phyloP scores from a whole-genome alignment of 2,113 vertebrate species.

The Plecturocebus donacophilus region DNA sequence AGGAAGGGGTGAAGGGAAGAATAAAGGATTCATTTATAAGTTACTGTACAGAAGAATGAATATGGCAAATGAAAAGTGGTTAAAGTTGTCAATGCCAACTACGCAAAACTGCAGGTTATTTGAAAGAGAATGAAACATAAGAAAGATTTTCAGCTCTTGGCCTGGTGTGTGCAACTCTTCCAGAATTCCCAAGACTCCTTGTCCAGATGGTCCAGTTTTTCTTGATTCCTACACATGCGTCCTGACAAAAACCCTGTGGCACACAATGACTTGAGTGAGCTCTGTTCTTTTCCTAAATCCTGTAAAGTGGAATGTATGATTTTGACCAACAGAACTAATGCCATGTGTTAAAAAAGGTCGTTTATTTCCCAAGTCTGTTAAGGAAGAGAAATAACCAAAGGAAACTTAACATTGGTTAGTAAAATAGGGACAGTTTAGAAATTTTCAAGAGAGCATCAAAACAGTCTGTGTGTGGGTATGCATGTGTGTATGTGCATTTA shows the following conservation, averaged over 20 bases:
- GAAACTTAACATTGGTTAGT: neutral
- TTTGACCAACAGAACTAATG: neutral
- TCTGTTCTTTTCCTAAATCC: neutral
- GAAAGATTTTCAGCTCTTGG: neutral
- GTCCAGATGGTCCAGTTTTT: neutral
- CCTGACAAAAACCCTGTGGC: neutral
- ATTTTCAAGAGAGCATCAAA: neutral
- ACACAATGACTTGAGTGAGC: neutral
- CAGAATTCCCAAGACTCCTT: neutral
- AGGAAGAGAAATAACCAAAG: neutral
- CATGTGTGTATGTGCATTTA: neutral
- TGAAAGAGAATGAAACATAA: neutral
- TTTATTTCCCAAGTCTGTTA: neutral
- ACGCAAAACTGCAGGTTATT: neutral
- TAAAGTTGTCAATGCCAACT: neutral
- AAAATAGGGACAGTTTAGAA: conserved; percentile 21
- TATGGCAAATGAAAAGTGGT: neutral
- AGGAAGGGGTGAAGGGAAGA: neutral
- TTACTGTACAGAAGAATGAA: neutral
- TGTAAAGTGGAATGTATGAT: neutral
- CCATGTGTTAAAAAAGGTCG: neutral
- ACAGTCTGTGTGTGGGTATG: neutral
- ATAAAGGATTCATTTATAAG: neutral
- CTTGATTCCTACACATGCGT: too few species aligned
- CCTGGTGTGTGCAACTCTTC: too few species aligned